Evolutionary conservation across 2,888 invertebrate genomes (phyloP), one percentile per base, ranked within the genome.

Genomic region (Chaetogeoica ovagalla): DNA sequence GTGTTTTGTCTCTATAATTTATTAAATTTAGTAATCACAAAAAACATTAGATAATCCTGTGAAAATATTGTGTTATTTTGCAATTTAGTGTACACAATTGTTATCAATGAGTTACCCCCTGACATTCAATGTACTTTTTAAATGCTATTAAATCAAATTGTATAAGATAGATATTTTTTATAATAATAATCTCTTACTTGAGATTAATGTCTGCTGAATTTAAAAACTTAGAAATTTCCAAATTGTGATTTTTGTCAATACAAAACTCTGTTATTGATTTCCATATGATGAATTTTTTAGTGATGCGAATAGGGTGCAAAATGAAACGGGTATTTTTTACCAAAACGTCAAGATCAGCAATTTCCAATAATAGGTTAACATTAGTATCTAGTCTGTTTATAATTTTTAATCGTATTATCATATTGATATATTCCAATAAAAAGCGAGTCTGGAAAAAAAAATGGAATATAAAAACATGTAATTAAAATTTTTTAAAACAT

Each of bases 371-470:
- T 9, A 77, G 60, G 0, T 52, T 6, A 70, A 62, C 7, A 77
- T 52, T 15, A 30, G 43, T 19, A 15, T 48, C 5, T 7, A 59
- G 17, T 17, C 11, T 6, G 8, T 43, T 7, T 15, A 55, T 13
- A 5, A 17, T 21, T 9, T 55, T n/a, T 37, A 57, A n/a, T 8
- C 13, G 17, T 37, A 48, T 48, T 52, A 77, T 9, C n/a, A 70
- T 17, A 21, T 37, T 37, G 2, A 77, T 0, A 39, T 37, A 70
- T n/a, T 70, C 52, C 17, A 77, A 7, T 21, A 77, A 13, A 37
- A 70, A 77, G 15, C 0, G 8, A 55, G n/a, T 55, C 77, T 77
- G 37, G 37, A 77, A 77, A 63, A 7, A 1, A 59, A 59, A 63
- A 17, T 39, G 43, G 9, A 43, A 13, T 48, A 57, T 1, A 55